Evolutionary conservation across 35 echinoderm and acorn worm species (phyloP).

Genomic region (Hemicentrotus pulcherrimus): DNA sequence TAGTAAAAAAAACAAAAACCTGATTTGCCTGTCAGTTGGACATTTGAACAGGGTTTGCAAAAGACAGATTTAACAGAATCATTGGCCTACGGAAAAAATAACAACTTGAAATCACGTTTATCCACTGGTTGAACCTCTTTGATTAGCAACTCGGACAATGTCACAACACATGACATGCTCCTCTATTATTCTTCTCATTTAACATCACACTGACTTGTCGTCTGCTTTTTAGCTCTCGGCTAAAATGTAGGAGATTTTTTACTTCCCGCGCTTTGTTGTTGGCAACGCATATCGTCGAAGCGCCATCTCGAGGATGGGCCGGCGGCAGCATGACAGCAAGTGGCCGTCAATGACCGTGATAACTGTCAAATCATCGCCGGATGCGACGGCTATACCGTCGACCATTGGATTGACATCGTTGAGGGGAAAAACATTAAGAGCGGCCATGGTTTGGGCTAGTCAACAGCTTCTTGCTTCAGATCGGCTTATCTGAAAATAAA

Average conservation of each 20-base stretch:
- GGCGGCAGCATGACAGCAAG: neutral
- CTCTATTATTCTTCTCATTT: neutral
- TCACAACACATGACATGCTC: neutral
- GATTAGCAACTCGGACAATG: slow-evolving; percentile 3
- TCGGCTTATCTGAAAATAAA: neutral
- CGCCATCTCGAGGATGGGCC: neutral
- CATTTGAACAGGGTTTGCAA: neutral
- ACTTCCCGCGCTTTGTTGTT: neutral
- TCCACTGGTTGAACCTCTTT: neutral
- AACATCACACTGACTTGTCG: neutral
- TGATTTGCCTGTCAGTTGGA: neutral
- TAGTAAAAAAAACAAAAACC: neutral
- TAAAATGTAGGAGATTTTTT: neutral
- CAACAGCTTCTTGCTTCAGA: neutral
- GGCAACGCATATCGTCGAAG: neutral
- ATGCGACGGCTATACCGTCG: neutral
- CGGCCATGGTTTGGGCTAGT: neutral
- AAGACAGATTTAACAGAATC: neutral
- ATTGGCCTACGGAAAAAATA: neutral
- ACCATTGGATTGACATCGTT: neutral
- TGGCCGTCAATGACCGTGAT: neutral
- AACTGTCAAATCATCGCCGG: slow-evolving; percentile 9
- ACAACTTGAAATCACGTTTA: neutral
- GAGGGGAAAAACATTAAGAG: neutral
- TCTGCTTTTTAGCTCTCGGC: neutral